Conservation (phyloP, 1,140 invertebrate species). For the Drosophila elegans region DNA sequence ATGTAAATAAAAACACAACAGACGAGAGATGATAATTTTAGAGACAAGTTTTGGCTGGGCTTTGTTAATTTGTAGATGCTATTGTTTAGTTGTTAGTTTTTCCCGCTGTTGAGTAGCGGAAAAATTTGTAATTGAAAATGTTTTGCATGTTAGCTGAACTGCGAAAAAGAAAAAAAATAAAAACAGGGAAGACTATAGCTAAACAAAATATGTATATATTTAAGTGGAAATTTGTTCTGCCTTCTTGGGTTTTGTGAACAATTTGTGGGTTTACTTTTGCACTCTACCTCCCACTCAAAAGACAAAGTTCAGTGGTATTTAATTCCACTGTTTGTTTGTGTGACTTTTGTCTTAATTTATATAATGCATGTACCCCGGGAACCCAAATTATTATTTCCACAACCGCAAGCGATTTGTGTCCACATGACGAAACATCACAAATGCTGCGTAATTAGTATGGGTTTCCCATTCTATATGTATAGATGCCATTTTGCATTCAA, state of each 20-base stretch:
- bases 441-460: constrained; percentile 41
- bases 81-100: constrained; percentile 20
- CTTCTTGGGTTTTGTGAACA: constrained; percentile 14
- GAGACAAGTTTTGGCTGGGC: constrained; percentile 24
- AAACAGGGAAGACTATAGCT: background rate
- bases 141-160: constrained; percentile 52
- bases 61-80: constrained; percentile 32
- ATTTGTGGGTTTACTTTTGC: background rate
- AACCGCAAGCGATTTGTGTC: constrained; percentile 51
- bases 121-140: constrained; percentile 51
- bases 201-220: constrained; percentile 12
- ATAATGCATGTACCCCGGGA: constrained; percentile 48
- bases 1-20: constrained; percentile 32
- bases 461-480: constrained; percentile 4
- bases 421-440: constrained; percentile 50
- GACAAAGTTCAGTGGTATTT: constrained; percentile 57
- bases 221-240: constrained; percentile 46
- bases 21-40: constrained; percentile 37
- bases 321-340: constrained; percentile 23
- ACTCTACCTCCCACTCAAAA: constrained; percentile 7
- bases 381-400: constrained; percentile 30
- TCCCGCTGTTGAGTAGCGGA: constrained; percentile 15
- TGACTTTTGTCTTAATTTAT: constrained; percentile 64
- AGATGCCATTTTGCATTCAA: background rate
- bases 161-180: constrained; percentile 20